These are phyloP conservation scores for Oscheius sp. DNA, from an alignment of 2,888 invertebrate species.

Conservation along the genomic window DNA sequence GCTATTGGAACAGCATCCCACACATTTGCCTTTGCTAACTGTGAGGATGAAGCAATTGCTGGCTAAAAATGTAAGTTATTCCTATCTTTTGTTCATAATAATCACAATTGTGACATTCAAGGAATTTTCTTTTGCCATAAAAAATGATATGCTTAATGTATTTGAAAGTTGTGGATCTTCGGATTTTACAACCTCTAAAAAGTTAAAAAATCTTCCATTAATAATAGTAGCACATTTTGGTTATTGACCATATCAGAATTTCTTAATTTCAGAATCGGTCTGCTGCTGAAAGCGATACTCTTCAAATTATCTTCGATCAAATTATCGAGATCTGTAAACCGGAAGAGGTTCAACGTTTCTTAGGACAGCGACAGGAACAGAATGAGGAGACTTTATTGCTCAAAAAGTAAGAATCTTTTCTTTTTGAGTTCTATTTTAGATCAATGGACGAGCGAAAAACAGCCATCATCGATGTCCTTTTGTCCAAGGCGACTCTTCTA, in stretches of 20 bases:
- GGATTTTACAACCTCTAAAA: too few species aligned
- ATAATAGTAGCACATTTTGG: too few species aligned
- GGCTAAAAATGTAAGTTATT: constrained; percentile 16
- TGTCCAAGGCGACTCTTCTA: constrained; percentile 38
- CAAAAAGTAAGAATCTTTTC: constrained; percentile 10
- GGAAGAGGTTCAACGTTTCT: constrained; percentile 49
- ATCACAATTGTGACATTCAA: too few species aligned
- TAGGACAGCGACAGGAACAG: constrained; percentile 30
- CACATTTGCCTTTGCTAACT: constrained; percentile 81
- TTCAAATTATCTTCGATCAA: constrained; percentile 77
- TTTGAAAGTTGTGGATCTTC: too few species aligned
- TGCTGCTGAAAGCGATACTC: constrained; percentile 43
- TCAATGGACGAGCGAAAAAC: constrained; percentile 66
- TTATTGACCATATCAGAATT: background rate
- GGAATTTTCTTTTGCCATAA: too few species aligned
- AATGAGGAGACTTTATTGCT: constrained; percentile 10
- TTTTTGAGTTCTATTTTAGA: constrained; percentile 13
- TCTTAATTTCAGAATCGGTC: constrained; percentile 26
- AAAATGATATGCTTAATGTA: too few species aligned
- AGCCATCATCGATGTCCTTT: constrained; percentile 74
- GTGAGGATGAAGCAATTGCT: constrained; percentile 81
- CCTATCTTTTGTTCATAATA: background rate
- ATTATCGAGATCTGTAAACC: constrained; percentile 81
- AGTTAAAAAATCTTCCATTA: too few species aligned
- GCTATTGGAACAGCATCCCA: constrained; percentile 73